A percentile compares a stretch with the other conserved stretches of the same genome.
Conservation (phyloP, 23 tunicate genomes). For the Trididemnum clinides region DNA sequence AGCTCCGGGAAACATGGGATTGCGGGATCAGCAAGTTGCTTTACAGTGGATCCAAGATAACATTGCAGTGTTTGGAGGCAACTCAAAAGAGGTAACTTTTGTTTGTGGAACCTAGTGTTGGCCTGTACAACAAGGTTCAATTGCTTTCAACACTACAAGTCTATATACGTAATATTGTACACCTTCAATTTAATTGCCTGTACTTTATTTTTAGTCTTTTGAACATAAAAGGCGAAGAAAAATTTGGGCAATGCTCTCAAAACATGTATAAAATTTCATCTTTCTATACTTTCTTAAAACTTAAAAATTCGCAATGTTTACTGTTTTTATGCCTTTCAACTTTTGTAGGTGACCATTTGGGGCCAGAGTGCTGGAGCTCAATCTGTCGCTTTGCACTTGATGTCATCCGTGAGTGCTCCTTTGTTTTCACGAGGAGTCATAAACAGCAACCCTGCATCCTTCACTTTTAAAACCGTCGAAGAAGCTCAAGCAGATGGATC, state of each 20-base stretch:
- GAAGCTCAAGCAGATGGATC: constrained; percentile 53
- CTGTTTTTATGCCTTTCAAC: no score
- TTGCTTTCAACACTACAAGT: no score
- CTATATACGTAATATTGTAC: no score
- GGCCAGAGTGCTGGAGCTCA: constrained; percentile 89
- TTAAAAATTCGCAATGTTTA: no score
- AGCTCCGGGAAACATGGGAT: constrained; percentile 79
- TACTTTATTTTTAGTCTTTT: no score
- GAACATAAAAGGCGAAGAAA: no score
- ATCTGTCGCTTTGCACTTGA: constrained; percentile 61
- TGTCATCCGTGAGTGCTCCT: constrained; percentile 69
- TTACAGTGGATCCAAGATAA: constrained; percentile 75
- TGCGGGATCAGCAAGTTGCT: constrained; percentile 63
- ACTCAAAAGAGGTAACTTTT: constrained; percentile 43
- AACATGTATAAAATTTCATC: no score
- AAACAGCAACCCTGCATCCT: constrained; percentile 72
- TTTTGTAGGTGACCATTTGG: constrained; percentile 60
- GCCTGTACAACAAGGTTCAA: no score
- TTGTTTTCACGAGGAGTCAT: constrained; percentile 59
- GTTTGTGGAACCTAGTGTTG: no score
- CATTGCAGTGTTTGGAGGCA: constrained; percentile 58
- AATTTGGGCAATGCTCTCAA: no score
- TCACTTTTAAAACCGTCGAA: constrained; percentile 52
- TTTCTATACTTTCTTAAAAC: no score
- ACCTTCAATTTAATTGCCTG: no score